Evolutionary conservation across 2,113 vertebrate species (phyloP), one percentile per base, ranked within the genome.

Genomic region (Centropus bengalensis): DNA sequence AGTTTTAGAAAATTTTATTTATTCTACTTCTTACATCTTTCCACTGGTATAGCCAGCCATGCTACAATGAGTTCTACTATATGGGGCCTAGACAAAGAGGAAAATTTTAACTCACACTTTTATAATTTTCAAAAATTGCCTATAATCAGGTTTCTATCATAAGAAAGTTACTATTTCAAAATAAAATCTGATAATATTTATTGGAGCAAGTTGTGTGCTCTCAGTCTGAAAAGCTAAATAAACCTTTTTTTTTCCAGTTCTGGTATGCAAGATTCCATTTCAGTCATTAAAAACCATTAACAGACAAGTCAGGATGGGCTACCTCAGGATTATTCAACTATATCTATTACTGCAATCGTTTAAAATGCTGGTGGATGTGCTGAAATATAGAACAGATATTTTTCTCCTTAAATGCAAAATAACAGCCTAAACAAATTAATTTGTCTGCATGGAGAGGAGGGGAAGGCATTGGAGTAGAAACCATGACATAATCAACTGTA

Each of bases 341-440:
- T 5, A 47, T 3, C 8, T 58, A 38, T 64, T 60, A 62, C 6
- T 58, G 21, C 18, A 16, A 8, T 82, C 85, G 67, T 66, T 85
- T 51, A 94, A 47, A 56, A 76, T 51, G 28, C 24, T 28, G 27
- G 27, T 69, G 45, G 42, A 67, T 80, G 89, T 94, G 20, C 38
- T 70, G 59, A 80, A 86, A 85, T 5, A 6, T 30, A 74, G 27
- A 86, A 63, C 9, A 55, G 9, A 11, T 5, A 52, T 74, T 93
- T 73, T 87, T 32, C 74, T 74, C n/a, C 45, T 82, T 51, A 87
- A 82, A 82, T 49, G 24, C 28, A 93, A 91, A 94, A 54, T 3
- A 88, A 26, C 42, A 87, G 45, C 47, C 82, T 77, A 93, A 89
- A 82, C 42, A 85, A 94, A 91, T 88, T 85, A 91, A 76, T 89